Base-by-base conservation (phyloP, 2,797 vertebrate species). In the Dipus sagitta region DNA sequence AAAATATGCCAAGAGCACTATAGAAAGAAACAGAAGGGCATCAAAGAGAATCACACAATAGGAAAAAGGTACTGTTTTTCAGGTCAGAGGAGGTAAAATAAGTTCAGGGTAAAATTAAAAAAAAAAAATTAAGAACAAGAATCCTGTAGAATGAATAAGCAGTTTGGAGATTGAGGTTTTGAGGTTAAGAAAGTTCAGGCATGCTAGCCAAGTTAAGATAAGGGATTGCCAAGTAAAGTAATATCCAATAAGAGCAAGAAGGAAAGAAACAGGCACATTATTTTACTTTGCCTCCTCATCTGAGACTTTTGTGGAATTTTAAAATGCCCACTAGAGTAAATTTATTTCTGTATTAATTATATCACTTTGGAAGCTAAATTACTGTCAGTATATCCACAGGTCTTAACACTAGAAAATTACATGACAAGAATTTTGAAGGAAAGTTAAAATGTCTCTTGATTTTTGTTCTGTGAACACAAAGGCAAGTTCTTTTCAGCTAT, bases 181-280 rank as follows among this genome's bases (percentile, higher is more conserved):
- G 83, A 52, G 81, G 58, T 95, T 90, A 94, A 94, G 90, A 94
- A 96, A 96, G 76, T 85, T 96, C 93, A 94, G 34, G 79, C 93
- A 84, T 71, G 79, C 68, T 81, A 86, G 93, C 86, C 94, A 92
- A 96, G 13, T 90, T 23, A 58, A 94, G 96, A 96, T 97, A 93
- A 93, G 85, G 88, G 76, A 81, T 52, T 93, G 88, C 91, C 88
- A 96, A 89, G 47, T 92, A 96, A 92, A 86, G 58, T 64, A 95
- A 94, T 64, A 96, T 26, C 78, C 78, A 89, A 52, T 80, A 64
- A 88, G 91, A 93, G 47, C 64, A 88, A 52, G 60, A 64, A 72
- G n/a, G 9, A 88, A 82, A 87, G 54, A 89, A 28, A n/a, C 12
- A 65, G 11, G 18, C 23, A 7, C 18, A 89, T 32, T 67, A 76